Evolutionary conservation across 2,888 invertebrate species (phyloP), one percentile per base, ranked within the genome.

Genomic region (Drosophila cognata): DNA sequence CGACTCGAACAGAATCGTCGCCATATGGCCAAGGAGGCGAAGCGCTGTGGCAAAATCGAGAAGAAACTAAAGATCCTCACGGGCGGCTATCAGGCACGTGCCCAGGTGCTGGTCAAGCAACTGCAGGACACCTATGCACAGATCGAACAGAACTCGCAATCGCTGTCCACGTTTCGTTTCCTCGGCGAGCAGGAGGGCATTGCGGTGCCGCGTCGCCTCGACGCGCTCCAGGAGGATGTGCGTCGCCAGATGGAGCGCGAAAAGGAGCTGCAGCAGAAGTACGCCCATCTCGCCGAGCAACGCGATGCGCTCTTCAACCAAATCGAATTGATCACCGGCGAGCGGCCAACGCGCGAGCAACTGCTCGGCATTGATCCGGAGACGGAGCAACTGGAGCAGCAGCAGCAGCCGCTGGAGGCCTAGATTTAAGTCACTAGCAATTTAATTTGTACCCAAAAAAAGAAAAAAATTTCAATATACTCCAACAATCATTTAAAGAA

Each of bases 21-120:
- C 70, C 99, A 99, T 93, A 99, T 99, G 99, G 97, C 98, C 0
- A 96, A 96, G 80, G 98, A 99, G 93, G 99, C 99, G 0, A 99
- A 99, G 93, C 95, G 96, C 68, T 99, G 99, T 59, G 98, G 98
- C 0, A 99, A 99, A 94, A 96, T 99, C 95, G 99, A 99, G 93
- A 99, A 99, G 93, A 99, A 99, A 94, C 94, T 99, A 33, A 96
- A 98, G 93, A 97, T 99, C 66, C 94, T 99, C n/a, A 97, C 99
- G 6, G 99, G 97, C 11, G 98, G 98, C 11, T 98, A 98, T 93
- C 97, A 97, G 74, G 92, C 95, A 0, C 94, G 96, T 56, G 96
- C 97, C 2, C 98, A 98, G 86, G 96, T 96, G 1, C 94, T 99
- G 29, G 95, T 97, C 29, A 98, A 99, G 93, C 98, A 98, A 91